Conservation (phyloP, 2,113 vertebrate genomes). For the Meleagris gallopavo region DNA sequence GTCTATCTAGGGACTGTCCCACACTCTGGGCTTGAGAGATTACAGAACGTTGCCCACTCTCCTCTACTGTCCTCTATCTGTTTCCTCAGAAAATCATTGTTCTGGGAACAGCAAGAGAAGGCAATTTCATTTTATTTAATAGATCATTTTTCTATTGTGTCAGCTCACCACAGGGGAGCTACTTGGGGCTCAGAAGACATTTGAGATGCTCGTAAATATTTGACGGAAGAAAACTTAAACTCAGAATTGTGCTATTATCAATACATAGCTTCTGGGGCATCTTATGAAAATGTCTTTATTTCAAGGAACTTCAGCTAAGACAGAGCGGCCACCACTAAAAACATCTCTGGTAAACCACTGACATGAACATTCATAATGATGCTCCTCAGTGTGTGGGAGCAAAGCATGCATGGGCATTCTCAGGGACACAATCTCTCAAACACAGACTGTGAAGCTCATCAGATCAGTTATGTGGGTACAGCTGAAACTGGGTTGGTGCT, state of each 20-base stretch:
- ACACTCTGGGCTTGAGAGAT: not conserved
- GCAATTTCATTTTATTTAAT: not conserved
- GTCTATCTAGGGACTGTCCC: not conserved
- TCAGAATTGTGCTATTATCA: not conserved
- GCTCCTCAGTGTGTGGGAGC: not conserved
- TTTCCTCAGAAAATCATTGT: not conserved
- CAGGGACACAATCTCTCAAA: not conserved
- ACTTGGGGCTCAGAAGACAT: not conserved
- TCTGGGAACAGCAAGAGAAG: not conserved
- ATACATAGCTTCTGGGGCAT: not conserved
- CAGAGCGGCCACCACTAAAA: not conserved
- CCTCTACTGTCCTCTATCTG: not conserved
- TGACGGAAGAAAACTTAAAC: not conserved
- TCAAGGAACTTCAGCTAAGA: not conserved
- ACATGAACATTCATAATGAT: not conserved
- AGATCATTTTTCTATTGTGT: not conserved
- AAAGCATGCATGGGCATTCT: not conserved
- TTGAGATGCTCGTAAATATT: not conserved
- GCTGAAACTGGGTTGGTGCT: not conserved
- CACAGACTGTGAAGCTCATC: not conserved
- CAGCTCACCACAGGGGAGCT: not conserved
- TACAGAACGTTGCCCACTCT: not conserved
- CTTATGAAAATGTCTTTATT: not conserved
- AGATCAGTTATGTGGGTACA: not conserved
- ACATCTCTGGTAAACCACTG: accelerated